Percentiles rank a stretch among this genome's conserved stretches.
Conservation (phyloP, 1,140 invertebrate genomes). For the Drosophila prosaltans region DNA sequence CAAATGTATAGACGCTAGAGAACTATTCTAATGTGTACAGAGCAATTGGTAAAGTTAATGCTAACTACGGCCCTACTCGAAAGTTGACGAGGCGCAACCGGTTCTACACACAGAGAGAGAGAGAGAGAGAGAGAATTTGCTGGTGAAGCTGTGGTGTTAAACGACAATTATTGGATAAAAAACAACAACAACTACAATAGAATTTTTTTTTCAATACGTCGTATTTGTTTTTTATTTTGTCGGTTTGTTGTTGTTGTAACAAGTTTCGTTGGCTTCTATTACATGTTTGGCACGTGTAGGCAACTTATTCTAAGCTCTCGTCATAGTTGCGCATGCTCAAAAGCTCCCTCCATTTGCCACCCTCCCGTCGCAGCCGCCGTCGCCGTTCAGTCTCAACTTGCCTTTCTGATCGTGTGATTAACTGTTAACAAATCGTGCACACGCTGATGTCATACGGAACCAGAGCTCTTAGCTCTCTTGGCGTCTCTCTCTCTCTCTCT, state of each 20-base stretch:
- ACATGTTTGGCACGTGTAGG: conserved; percentile 43
- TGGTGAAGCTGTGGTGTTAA: conserved; percentile 61
- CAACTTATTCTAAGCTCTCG: conserved; percentile 13
- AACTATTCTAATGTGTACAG: not conserved
- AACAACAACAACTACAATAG: not conserved
- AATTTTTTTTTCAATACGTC: too few relatives aligned
- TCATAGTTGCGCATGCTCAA: conserved; percentile 20
- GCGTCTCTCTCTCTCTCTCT: conserved; percentile 27
- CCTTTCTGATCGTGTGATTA: conserved; percentile 57
- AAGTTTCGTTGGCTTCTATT: conserved; percentile 8
- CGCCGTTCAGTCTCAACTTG: not conserved
- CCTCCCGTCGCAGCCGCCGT: not conserved
- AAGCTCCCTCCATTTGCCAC: conserved; percentile 1
- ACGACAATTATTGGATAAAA: conserved; percentile 73
- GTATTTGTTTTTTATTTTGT: conserved; percentile 4
- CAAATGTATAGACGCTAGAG: too few relatives aligned
- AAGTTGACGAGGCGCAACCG: conserved; percentile 49
- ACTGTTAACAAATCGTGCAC: conserved; percentile 81
- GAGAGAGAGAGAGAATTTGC: conserved; percentile 55
- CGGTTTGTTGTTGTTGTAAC: conserved; percentile 1
- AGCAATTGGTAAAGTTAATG: not conserved
- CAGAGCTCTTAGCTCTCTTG: conserved; percentile 11
- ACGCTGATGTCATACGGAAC: conserved; percentile 73
- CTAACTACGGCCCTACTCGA: not conserved
- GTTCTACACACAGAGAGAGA: conserved; percentile 54